Percentiles rank a stretch among this genome's conserved stretches.
Conservation (phyloP, 2,888 invertebrate genomes). For the Salpingus planirostris region DNA sequence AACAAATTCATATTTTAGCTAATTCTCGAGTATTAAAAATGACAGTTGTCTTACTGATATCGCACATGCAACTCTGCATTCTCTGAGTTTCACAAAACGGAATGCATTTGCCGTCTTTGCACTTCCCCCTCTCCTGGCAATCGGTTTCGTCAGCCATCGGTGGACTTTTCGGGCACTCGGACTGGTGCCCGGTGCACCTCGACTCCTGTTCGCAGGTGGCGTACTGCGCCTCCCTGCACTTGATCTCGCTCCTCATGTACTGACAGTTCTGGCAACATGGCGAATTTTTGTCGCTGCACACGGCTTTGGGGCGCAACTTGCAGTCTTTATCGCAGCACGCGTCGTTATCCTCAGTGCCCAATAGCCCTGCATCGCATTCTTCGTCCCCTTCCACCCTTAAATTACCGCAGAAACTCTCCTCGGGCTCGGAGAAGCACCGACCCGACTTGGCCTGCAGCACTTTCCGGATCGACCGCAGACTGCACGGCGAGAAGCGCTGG, state of each 20-base stretch:
- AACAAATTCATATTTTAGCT: slow-evolving; percentile 23
- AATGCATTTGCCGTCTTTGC: slow-evolving; percentile 82
- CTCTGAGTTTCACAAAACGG: slow-evolving; percentile 93
- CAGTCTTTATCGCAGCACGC: slow-evolving; percentile 91
- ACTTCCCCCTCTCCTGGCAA: slow-evolving; percentile 87
- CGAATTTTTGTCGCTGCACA: slow-evolving; percentile 94
- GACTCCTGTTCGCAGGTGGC: slow-evolving; percentile 91
- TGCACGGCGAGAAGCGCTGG: slow-evolving; percentile 94
- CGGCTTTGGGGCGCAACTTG: slow-evolving; percentile 77
- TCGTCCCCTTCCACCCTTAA: slow-evolving; percentile 91
- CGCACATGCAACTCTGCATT: slow-evolving; percentile 93
- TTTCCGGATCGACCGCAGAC: slow-evolving; percentile 83
- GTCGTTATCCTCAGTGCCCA: slow-evolving; percentile 89
- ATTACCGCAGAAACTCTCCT: slow-evolving; percentile 95
- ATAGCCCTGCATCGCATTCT: slow-evolving; percentile 90
- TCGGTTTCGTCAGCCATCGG: slow-evolving; percentile 79
- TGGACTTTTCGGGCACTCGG: slow-evolving; percentile 78
- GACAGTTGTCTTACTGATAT: slow-evolving; percentile 57
- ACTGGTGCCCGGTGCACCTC: slow-evolving; percentile 71
- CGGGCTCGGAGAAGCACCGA: slow-evolving; percentile 86
- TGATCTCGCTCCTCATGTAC: slow-evolving; percentile 71
- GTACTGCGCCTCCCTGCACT: slow-evolving; percentile 85
- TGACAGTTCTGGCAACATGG: slow-evolving; percentile 91
- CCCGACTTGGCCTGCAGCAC: slow-evolving; percentile 88
- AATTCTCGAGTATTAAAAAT: not conserved